Conservation (phyloP, 2,113 vertebrate species). For the Ondatra zibethicus region DNA sequence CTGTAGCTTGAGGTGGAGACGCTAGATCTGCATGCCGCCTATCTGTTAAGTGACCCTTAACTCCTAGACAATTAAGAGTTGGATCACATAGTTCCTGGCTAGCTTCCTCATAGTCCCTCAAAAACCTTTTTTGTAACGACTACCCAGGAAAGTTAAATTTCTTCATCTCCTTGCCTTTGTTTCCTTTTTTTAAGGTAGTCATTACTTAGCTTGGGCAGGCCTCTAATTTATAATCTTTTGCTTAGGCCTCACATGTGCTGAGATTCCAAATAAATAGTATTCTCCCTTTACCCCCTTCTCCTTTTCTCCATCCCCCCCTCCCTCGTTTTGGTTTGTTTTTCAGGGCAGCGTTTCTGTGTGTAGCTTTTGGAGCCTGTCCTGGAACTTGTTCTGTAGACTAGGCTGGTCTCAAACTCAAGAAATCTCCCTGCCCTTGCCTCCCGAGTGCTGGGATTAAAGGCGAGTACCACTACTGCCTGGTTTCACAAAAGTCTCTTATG, state of each 20-base stretch:
- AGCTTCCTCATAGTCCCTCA: background rate
- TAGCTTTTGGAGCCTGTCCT: no score
- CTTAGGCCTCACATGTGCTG: background rate
- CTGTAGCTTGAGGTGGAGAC: background rate
- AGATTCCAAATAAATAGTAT: background rate
- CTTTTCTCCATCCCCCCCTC: background rate
- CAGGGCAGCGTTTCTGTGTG: no score
- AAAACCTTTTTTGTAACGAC: background rate
- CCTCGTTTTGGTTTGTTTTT: no score
- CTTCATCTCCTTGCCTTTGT: background rate
- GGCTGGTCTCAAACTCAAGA: no score
- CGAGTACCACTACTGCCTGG: no score
- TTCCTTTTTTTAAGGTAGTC: background rate
- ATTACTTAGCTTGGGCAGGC: background rate
- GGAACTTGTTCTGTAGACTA: no score
- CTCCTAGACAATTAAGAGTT: background rate
- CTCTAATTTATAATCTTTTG: background rate
- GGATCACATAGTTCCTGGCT: background rate
- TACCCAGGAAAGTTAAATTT: constrained; percentile 4
- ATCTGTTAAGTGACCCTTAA: background rate
- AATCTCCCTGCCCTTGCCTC: no score
- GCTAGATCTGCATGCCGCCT: background rate
- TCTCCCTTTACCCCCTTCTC: background rate
- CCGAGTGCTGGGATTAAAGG: no score
- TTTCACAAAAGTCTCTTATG: background rate